Conservation (phyloP, 2,888 invertebrate species). For the Dryobotodes eremita region DNA sequence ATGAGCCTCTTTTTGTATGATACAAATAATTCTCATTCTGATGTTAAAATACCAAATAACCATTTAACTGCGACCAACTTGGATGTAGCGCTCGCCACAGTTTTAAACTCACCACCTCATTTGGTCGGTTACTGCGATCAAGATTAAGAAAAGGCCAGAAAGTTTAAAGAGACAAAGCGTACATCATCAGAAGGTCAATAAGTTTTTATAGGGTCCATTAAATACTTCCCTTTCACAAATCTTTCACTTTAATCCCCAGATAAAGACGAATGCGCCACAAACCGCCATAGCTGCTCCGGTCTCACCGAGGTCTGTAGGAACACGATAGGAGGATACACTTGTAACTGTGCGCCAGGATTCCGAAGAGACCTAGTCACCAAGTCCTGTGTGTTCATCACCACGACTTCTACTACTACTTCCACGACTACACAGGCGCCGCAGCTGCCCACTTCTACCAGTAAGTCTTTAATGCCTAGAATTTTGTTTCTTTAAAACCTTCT, state of each 20-base stretch:
- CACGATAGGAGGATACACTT: slow-evolving; percentile 95
- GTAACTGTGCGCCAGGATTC: slow-evolving; percentile 95
- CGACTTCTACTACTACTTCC: slow-evolving; percentile 73
- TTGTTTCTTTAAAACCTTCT: no score
- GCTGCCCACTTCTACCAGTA: slow-evolving; percentile 68
- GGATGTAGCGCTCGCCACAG: no score
- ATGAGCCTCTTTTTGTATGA: no score
- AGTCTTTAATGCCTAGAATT: slow-evolving; percentile 22
- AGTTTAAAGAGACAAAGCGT: no score
- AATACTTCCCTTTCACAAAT: background rate
- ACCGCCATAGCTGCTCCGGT: slow-evolving; percentile 90
- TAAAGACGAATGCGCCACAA: slow-evolving; percentile 94
- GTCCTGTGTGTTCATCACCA: slow-evolving; percentile 76
- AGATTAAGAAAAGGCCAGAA: no score
- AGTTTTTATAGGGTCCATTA: background rate
- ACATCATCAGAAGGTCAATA: background rate
- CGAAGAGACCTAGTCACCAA: slow-evolving; percentile 90
- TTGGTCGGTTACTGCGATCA: no score
- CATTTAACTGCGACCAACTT: no score
- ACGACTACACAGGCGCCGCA: slow-evolving; percentile 64
- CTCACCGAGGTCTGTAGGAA: slow-evolving; percentile 94
- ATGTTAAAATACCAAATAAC: no score
- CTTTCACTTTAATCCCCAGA: slow-evolving; percentile 85
- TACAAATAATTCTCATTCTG: no score
- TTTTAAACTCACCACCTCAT: no score